Conservation (phyloP, 1,140 invertebrate genomes). For the Eupristina koningsbergeri region DNA sequence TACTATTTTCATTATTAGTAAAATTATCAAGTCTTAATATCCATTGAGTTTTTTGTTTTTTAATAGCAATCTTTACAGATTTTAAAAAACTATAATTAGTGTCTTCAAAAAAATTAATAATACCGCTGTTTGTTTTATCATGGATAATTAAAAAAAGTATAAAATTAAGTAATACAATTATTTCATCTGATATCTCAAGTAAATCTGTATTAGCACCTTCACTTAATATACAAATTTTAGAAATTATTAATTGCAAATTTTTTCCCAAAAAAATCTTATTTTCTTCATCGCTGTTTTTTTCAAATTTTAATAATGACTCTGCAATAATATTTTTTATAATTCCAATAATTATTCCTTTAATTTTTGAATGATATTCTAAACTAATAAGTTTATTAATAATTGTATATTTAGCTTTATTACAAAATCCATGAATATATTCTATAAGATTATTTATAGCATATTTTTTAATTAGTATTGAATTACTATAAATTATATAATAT, state of each 20-base stretch:
- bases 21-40: constrained; percentile 1
- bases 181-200: constrained; percentile 28
- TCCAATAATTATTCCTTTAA: constrained; percentile 19
- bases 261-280: neutral
- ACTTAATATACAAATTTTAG: constrained; percentile 20
- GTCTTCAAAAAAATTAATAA: constrained; percentile 14
- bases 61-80: neutral
- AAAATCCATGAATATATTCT: constrained; percentile 10
- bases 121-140: constrained; percentile 11
- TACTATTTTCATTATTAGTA: neutral
- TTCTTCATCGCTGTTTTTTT: neutral
- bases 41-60: constrained; percentile 21
- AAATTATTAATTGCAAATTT: constrained; percentile 19
- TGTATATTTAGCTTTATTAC: constrained; percentile 21
- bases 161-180: constrained; percentile 27
- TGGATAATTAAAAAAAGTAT: constrained; percentile 25
- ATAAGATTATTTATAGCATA: constrained; percentile 6
- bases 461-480: constrained; percentile 4
- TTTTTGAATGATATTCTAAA: constrained; percentile 15
- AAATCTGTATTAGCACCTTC: constrained; percentile 6
- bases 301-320: neutral
- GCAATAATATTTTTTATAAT: constrained; percentile 35
- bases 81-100: constrained; percentile 7
- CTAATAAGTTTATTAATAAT: constrained; percentile 9
- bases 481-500: neutral